Conservation (phyloP, 2,888 invertebrate genomes). For the Dryomyza anilis region DNA sequence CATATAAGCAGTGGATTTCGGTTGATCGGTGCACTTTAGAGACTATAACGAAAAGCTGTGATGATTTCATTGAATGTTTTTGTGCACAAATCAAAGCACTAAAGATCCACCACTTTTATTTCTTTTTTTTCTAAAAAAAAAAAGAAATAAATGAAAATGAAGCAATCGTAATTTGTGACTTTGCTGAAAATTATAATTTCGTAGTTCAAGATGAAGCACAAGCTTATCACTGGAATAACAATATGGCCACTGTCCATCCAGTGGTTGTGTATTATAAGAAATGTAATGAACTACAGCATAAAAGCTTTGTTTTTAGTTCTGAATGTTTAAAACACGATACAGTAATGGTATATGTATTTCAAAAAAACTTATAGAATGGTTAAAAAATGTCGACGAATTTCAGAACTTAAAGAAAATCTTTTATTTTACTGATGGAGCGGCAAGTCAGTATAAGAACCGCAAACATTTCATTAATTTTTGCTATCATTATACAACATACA, state of each 20-base stretch:
- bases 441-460: conserved; percentile 10
- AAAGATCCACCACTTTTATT: background rate
- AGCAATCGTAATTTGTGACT: background rate
- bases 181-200: background rate
- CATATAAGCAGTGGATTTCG: background rate
- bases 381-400: too few species aligned
- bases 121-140: too few species aligned
- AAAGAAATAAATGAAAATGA: background rate
- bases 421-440: conserved; percentile 17
- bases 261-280: background rate
- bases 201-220: background rate
- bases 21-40: background rate
- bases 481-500: background rate
- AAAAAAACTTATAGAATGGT: too few species aligned
- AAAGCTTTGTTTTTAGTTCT: background rate
- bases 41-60: background rate
- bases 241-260: background rate
- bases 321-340: too few species aligned
- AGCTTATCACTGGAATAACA: background rate
- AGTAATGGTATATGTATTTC: too few species aligned
- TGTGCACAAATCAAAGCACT: background rate
- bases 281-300: background rate
- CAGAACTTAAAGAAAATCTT: background rate
- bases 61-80: background rate
- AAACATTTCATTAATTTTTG: conserved; percentile 13